phyloP scores from a whole-genome alignment of 2,113 vertebrate species.

The Gambusia affinis region DNA sequence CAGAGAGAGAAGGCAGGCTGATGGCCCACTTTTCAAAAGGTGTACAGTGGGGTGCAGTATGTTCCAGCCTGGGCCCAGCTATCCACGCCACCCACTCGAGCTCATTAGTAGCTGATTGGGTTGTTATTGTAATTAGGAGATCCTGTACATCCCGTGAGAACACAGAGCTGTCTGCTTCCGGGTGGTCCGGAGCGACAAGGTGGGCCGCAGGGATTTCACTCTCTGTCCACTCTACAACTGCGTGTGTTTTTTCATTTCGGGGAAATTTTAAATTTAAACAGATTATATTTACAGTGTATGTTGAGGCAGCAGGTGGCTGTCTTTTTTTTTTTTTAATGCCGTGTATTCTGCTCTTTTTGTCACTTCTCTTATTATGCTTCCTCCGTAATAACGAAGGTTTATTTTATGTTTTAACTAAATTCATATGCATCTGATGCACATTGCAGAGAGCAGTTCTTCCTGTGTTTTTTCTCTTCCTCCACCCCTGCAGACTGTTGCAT shows the following conservation, averaged over 20 bases:
- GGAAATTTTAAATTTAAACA: not conserved
- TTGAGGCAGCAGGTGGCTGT: not conserved
- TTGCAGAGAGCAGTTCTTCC: conserved; percentile 5
- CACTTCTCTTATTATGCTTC: not conserved
- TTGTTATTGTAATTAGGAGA: conserved; percentile 74
- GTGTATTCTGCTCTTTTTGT: not conserved
- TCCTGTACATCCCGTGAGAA: conserved; percentile 56
- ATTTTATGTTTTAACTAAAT: not conserved
- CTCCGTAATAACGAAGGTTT: not conserved
- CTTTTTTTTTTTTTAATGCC: not conserved
- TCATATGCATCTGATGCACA: not conserved
- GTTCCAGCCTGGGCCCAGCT: conserved; percentile 45
- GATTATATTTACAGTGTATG: not conserved
- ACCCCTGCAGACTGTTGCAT: conserved; percentile 2
- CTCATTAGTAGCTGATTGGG: conserved; percentile 70
- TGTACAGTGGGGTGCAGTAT: conserved; percentile 58
- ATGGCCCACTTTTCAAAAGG: conserved; percentile 63
- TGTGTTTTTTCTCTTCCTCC: not conserved
- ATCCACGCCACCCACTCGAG: not conserved
- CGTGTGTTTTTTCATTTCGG: not conserved
- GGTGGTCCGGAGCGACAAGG: conserved; percentile 63
- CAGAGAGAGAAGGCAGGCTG: conserved; percentile 50
- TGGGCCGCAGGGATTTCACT: conserved; percentile 36
- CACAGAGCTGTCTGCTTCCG: conserved; percentile 53
- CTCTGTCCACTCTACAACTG: conserved; percentile 51